Percentiles rank a stretch among this genome's conserved stretches.
These are phyloP conservation scores for Alcedo atthis DNA, from an alignment of 2,797 vertebrate species.

Conservation along the genomic window DNA sequence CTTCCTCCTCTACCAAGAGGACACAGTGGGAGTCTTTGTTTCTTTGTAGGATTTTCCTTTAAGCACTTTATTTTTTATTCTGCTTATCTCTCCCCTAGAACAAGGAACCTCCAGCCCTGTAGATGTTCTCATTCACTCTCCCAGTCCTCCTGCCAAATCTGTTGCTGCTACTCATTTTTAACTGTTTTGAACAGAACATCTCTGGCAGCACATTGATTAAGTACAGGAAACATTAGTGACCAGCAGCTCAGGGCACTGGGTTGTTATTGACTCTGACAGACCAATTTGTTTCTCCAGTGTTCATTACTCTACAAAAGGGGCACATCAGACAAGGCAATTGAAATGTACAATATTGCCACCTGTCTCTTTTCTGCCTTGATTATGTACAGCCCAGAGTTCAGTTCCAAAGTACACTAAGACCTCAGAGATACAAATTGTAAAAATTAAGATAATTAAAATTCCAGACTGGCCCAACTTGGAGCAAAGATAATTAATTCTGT, in stretches of 20 bases:
- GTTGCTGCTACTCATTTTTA: conserved; percentile 31
- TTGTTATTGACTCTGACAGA: conserved; percentile 62
- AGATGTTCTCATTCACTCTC: neutral
- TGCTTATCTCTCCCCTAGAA: neutral
- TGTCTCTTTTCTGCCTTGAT: conserved; percentile 56
- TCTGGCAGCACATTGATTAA: conserved; percentile 61
- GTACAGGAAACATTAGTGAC: conserved; percentile 25
- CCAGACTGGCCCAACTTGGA: conserved; percentile 18
- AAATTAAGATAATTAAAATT: conserved; percentile 58
- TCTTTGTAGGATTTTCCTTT: neutral
- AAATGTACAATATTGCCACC: conserved; percentile 50
- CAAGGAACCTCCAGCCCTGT: neutral
- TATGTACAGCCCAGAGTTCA: conserved; percentile 2
- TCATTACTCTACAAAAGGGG: conserved; percentile 59
- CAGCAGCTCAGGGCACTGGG: conserved; percentile 42
- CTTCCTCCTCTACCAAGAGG: neutral
- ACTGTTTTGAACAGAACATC: conserved; percentile 47
- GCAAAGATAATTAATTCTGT: conserved; percentile 44
- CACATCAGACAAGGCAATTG: conserved; percentile 54
- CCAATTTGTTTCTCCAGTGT: conserved; percentile 65
- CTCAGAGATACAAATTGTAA: neutral
- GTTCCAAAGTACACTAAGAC: neutral
- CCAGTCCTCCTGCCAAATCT: conserved; percentile 30
- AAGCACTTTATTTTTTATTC: neutral
- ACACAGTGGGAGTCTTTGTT: neutral